Conservation (phyloP, 2,113 vertebrate species). For the Silurus glanis region DNA sequence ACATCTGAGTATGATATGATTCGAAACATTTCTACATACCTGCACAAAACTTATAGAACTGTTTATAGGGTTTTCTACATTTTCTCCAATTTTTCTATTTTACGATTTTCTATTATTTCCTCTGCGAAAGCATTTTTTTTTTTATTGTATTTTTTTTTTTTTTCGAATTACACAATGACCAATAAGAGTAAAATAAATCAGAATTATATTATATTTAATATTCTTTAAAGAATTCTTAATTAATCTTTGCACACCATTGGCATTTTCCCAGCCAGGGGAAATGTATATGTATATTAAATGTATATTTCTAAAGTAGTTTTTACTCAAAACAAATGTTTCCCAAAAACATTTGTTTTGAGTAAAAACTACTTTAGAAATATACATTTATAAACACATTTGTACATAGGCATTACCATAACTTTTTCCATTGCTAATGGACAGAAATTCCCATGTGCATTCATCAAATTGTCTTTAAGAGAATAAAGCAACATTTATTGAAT, state of each 20-base stretch:
- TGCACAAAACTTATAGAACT: background rate
- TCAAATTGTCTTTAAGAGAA: background rate
- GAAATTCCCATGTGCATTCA: background rate
- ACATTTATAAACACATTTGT: background rate
- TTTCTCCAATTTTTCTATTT: background rate
- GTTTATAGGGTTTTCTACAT: background rate
- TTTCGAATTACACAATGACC: background rate
- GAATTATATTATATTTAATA: background rate
- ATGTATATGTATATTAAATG: background rate
- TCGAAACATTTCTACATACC: background rate
- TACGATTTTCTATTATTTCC: background rate
- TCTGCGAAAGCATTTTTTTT: background rate
- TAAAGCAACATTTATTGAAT: background rate
- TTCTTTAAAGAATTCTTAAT: background rate
- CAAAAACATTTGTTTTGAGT: background rate
- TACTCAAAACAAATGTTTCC: background rate
- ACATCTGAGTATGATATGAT: background rate
- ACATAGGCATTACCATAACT: background rate
- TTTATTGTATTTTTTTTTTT: background rate
- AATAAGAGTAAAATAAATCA: background rate
- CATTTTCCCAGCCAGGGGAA: background rate
- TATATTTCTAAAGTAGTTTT: background rate
- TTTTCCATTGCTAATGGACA: background rate
- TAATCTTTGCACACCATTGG: background rate
- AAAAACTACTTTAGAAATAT: background rate